Percentiles rank a stretch among this genome's conserved stretches.
Conservation (phyloP, 2,888 invertebrate species). For the Diarsia brunnea region DNA sequence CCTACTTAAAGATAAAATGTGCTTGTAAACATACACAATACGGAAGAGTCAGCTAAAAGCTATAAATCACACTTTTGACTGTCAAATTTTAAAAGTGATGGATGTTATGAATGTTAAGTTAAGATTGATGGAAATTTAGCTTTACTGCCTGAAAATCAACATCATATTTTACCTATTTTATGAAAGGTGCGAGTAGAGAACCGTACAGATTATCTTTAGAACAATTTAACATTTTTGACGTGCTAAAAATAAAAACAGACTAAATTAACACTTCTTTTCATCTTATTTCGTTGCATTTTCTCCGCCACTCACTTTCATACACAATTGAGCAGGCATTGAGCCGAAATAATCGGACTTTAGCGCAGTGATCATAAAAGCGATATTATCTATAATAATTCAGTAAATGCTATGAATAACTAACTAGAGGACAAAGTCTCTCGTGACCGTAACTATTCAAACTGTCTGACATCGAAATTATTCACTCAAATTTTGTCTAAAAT, state of each 20-base stretch:
- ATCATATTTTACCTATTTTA: background rate
- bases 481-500: slow-evolving; percentile 22
- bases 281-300: background rate
- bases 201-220: background rate
- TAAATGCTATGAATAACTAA: slow-evolving; percentile 42
- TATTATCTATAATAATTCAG: slow-evolving; percentile 26
- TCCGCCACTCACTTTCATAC: slow-evolving; percentile 6
- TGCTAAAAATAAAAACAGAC: background rate
- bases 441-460: slow-evolving; percentile 17
- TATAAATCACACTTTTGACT: background rate
- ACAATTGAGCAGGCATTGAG: slow-evolving; percentile 1
- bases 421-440: slow-evolving; percentile 22
- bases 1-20: background rate
- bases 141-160: background rate
- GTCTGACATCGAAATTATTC: slow-evolving; percentile 24
- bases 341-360: slow-evolving; percentile 17
- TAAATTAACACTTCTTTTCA: background rate
- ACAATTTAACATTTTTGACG: background rate
- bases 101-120: background rate
- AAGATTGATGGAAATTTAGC: background rate
- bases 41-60: background rate
- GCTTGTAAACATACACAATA: background rate
- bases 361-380: slow-evolving; percentile 9
- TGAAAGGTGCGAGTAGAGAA: background rate
- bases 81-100: background rate